Evolutionary conservation across 2,113 vertebrate genomes (phyloP), one percentile per base, ranked within the genome.

Genomic region (Clinocottus analis): DNA sequence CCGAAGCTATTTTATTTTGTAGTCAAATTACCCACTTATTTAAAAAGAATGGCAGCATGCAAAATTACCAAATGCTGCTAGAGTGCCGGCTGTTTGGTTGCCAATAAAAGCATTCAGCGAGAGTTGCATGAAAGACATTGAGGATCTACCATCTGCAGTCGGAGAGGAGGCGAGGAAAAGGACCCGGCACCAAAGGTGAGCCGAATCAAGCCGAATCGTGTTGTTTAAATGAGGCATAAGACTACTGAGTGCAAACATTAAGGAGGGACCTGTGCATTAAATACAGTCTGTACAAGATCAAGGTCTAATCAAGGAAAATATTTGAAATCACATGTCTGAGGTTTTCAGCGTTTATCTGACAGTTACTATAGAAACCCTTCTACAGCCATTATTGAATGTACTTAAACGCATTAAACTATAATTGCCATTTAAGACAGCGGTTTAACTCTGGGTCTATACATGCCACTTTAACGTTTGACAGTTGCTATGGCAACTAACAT

Each of bases 401-500:
- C 41, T 43, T 35, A 8, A 47, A 16, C 33, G 2, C 53, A 51
- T 49, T 56, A 14, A 51, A 56, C n/a, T 3, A 25, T 17, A 25
- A 41, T 6, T 64, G 7, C 25, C 27, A 39, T 25, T 37, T 10
- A 10, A 25, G 29, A n/a, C 19, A 51, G 27, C 29, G 13, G n/a
- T 41, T 55, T 49, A 13, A 53, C 25, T 45, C 9, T 6, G 1
- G 21, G 33, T 43, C 45, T 25, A 13, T 11, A 58, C 21, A 3
- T 31, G 63, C 35, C 33, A 70, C 0, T 11, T 53, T 62, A 31
- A 12, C 12, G 17, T 69, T 29, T 47, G 27, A 68, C 67, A 67
- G 82, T 72, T 67, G 29, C 75, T 47, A 65, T 41, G 23, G 25
- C 56, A 84, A 79, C 85, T 37, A 39, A 75, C 58, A 81, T 47